Evolutionary conservation across 2,113 vertebrate species (phyloP), one percentile per base, ranked within the genome.

Genomic region (Eolophus roseicapilla): DNA sequence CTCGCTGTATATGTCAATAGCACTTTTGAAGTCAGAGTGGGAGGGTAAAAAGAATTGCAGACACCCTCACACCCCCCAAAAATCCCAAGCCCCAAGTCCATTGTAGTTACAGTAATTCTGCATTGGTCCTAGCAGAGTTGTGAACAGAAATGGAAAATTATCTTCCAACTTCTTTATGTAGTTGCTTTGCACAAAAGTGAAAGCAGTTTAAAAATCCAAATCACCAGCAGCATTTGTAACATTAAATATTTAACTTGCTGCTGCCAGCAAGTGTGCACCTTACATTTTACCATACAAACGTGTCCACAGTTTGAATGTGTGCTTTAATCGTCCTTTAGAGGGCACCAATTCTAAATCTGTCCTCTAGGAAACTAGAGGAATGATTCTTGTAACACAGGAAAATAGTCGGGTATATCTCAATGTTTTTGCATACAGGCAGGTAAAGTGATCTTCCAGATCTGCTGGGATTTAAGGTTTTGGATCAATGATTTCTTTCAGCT

Each of bases 41-140:
- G n/a, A 43, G 55, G 10, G 17, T 60, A 37, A 86, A 43, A 50
- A 80, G 49, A 81, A 44, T 17, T 86, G n/a, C 9, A 35, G 71
- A 52, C 18, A 31, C 2, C 18, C 7, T 3, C 6, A 5, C 13
- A 5, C 7, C 2, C 11, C 28, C 2, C 6, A 4, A 2, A 13
- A 44, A 55, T 29, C 21, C 17, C 9, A 16, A 73, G 11, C 27
- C 7, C 17, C 23, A 44, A 25, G 23, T 44, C 27, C 16, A 11
- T 10, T 60, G 35, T 64, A 46, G n/a, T 74, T 88, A 20, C 13
- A 31, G 21, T 57, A 65, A 35, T 74, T 92, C 70, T 50, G 43
- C 18, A 13, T 71, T 57, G 41, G 12, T 33, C 6, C 13, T 73
- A 39, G 23, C 24, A 75, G 52, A 39, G 21, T 27, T 86, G 52